These are phyloP conservation scores for Heliconius hermathena DNA, from an alignment of 1,140 invertebrate genomes.

Conservation along the genomic window DNA sequence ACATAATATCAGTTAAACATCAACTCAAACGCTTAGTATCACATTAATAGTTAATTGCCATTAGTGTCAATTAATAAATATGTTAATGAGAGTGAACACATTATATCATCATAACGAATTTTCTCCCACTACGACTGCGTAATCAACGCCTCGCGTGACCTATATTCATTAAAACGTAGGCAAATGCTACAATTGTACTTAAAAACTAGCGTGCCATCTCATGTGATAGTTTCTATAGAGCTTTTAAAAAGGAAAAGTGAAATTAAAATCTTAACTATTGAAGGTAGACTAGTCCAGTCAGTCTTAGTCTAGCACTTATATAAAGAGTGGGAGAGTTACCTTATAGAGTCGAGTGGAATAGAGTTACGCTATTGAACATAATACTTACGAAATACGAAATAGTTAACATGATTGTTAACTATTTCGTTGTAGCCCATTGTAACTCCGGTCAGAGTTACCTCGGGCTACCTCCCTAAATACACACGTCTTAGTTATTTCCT, in stretches of 20 bases:
- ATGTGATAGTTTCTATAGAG: background rate
- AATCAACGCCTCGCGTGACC: conserved; percentile 20
- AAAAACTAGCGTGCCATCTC: conserved; percentile 4
- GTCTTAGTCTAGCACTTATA: background rate
- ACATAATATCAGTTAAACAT: too few relatives aligned
- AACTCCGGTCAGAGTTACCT: too few relatives aligned
- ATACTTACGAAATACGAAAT: too few relatives aligned
- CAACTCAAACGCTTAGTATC: too few relatives aligned
- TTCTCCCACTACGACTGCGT: conserved; percentile 16
- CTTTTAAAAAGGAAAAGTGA: conserved; percentile 12
- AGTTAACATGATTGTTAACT: too few relatives aligned
- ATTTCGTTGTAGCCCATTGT: too few relatives aligned
- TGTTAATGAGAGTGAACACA: conserved; percentile 27
- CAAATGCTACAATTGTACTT: conserved; percentile 17
- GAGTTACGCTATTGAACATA: too few relatives aligned
- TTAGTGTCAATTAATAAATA: conserved; percentile 8
- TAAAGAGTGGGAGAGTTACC: background rate
- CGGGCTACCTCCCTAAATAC: too few relatives aligned
- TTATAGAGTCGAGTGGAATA: background rate
- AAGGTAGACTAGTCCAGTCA: background rate
- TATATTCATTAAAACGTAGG: conserved; percentile 27
- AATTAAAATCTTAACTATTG: background rate
- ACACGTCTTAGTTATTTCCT: too few relatives aligned
- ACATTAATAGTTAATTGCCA: background rate
- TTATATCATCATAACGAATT: conserved; percentile 28